These are phyloP conservation scores for Catotricha subobsoleta DNA, from an alignment of 2,888 invertebrate species.

Conservation along the genomic window DNA sequence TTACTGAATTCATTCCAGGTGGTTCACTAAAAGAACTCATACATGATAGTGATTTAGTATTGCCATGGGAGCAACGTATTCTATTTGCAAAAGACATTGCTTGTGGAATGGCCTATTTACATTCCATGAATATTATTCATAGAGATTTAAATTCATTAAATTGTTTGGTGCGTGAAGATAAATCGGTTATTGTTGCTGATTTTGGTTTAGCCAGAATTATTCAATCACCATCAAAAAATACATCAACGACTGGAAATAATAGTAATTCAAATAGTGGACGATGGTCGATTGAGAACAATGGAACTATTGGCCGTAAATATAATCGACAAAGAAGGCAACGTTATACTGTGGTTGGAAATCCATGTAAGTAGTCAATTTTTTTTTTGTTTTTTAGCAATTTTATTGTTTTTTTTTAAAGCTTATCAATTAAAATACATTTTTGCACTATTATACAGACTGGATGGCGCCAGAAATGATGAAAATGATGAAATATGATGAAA, in stretches of 20 bases:
- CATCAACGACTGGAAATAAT: slow-evolving; percentile 21
- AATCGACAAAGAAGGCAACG: slow-evolving; percentile 63
- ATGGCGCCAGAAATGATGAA: slow-evolving; percentile 99
- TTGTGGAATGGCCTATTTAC: slow-evolving; percentile 84
- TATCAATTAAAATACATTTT: not conserved
- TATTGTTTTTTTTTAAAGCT: not conserved
- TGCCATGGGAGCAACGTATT: slow-evolving; percentile 66
- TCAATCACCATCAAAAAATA: slow-evolving; percentile 27
- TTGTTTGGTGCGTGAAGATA: slow-evolving; percentile 79
- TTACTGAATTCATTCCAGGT: slow-evolving; percentile 84
- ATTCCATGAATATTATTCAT: slow-evolving; percentile 88
- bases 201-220: slow-evolving; percentile 82
- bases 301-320: slow-evolving; percentile 36
- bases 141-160: slow-evolving; percentile 90
- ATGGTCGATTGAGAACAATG: slow-evolving; percentile 24
- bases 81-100: slow-evolving; percentile 83
- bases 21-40: slow-evolving; percentile 75
- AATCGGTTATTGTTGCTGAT: slow-evolving; percentile 86
- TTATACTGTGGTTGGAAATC: slow-evolving; percentile 91
- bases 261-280: slow-evolving; percentile 24
- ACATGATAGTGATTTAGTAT: slow-evolving; percentile 47
- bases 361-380: slow-evolving; percentile 30
- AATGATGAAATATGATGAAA: slow-evolving; percentile 87
- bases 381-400: not conserved
- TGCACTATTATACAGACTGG: slow-evolving; percentile 39